Base-by-base conservation (phyloP, 1,140 invertebrate species). In the Kradibia gibbosae region DNA sequence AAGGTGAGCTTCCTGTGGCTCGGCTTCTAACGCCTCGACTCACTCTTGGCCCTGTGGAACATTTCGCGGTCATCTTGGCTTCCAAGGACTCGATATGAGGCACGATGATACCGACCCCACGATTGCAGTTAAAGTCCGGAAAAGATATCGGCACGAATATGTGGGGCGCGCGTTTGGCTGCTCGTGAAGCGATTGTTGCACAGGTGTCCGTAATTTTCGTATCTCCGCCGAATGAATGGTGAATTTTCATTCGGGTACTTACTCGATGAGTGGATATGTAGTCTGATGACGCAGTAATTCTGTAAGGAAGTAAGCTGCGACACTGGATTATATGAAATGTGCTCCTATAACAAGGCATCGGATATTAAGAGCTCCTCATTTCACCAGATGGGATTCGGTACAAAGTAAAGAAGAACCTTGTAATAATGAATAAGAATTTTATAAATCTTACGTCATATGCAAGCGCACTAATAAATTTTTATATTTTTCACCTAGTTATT, bases 21-120 rank as follows among this genome's bases (percentile, higher is more conserved):
- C 34, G 20, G 71, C 72, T 76, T 81, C 80, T 70, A 74, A 71
- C 72, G 72, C 79, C 39, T 67, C 71, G 39, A 80, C 74, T 80
- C 75, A 80, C 75, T 31, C 77, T 31, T 1, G 15, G 34, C 15
- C 15, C 60, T 1, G 3, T 42, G 45, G 71, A n/a, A n/a, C 42
- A 73, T 45, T 34, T 60, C 8, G 31, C 20, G 31, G 8, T 25
- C 75, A n/a, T 36, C 75, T 48, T 67, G 45, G 39, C 72, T 71
- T 80, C 70, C 72, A 80, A 80, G 65, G 34, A 31, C 20, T 31
- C 2, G 25, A 48, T 50, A 3, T 39, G 53, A 0, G 48, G 17
- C 25, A n/a, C 50, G 48, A 53, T 34, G 22, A 55, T 42, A 34
- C n/a, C n/a, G 62, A 28, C 34, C 31, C 53, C n/a, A 28, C 65